Base-by-base conservation (phyloP, 2,888 invertebrate species). In the Capitulum mitella region DNA sequence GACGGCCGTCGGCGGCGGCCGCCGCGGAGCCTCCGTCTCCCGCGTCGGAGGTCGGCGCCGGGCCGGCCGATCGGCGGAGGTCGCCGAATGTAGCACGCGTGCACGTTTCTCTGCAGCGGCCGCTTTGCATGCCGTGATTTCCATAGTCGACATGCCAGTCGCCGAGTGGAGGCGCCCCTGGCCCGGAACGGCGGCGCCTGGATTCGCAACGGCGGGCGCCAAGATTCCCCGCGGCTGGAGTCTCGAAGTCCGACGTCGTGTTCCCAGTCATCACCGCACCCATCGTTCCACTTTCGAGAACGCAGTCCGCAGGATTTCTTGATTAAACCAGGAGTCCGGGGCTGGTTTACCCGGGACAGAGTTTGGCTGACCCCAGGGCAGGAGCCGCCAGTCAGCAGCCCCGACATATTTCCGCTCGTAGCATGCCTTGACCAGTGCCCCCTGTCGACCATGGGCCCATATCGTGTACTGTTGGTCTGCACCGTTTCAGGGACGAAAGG, bases 401-500 rank as follows among this genome's bases (percentile, higher is more conserved):
- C 54, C 10, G 46, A 54, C 54, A 51, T 26, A 54, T 26, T 54
- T 22, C 22, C 54, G 22, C 26, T n/a, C n/a, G n/a, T n/a, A 58
- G 58, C 58, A 58, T 58, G 58, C 29, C 2, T n/a, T 58, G 58
- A 29, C 58, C 58, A 58, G 58, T 58, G 58, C n/a, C 5, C 10
- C 8, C n/a, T 12, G 58, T 8, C 58, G 58, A 3, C 58, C n/a
- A 29, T 29, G 58, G n/a, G 10, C 58, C 10, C 14, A 12, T 58
- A 29, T 58, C 58, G 58, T 58, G 58, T 58, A 58, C 58, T 58
- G 58, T 58, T 58, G 58, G 58, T 58, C 58, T 58, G 58, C 58
- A 58, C 58, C 58, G 29, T 58, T 58, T 5, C 58, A 58, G 58
- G 58, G 58, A 10, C 58, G 58, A n/a, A n/a, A 29, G 3, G 58